These are phyloP conservation scores for Neosilurus mollespiculum DNA, from an alignment of 2,797 vertebrate species.

Conservation along the genomic window DNA sequence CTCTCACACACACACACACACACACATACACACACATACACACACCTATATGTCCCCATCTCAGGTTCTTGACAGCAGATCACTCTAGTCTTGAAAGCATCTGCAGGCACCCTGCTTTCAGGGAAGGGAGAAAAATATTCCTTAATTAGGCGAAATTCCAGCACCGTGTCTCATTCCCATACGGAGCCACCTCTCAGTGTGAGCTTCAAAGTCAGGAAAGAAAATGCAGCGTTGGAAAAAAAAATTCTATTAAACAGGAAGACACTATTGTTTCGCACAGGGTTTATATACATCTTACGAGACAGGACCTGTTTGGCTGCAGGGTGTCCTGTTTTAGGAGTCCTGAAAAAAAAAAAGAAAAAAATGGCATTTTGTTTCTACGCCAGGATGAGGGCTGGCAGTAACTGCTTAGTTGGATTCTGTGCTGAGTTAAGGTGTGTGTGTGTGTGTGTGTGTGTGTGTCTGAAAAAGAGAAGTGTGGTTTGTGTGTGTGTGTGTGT, in stretches of 20 bases:
- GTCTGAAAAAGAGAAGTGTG: background rate
- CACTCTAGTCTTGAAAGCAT: constrained; percentile 58
- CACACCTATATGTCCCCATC: constrained; percentile 26
- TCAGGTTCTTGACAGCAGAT: constrained; percentile 24
- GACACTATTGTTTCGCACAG: constrained; percentile 61
- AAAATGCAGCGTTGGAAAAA: constrained; percentile 48
- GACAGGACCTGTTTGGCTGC: constrained; percentile 58
- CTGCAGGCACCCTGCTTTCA: constrained; percentile 56
- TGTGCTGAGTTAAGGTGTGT: constrained; percentile 42
- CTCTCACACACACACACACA: background rate
- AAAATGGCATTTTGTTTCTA: constrained; percentile 57
- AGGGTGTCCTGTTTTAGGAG: constrained; percentile 51
- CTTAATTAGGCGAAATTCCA: constrained; percentile 54
- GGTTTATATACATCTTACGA: constrained; percentile 55
- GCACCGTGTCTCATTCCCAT: constrained; percentile 69
- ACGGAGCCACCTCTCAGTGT: constrained; percentile 68
- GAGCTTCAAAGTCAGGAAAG: constrained; percentile 52
- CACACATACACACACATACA: background rate
- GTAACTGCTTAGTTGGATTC: constrained; percentile 51
- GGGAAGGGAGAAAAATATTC: constrained; percentile 36
- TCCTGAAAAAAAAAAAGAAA: constrained; percentile 50
- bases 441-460: constrained; percentile 34
- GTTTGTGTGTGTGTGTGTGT: constrained; percentile 18
- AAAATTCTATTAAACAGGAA: constrained; percentile 55
- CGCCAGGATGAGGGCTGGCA: constrained; percentile 51